A percentile compares a stretch with the other conserved stretches of the same genome.
phyloP scores from a whole-genome alignment of 2,888 invertebrate species.

The Tachina grossa region DNA sequence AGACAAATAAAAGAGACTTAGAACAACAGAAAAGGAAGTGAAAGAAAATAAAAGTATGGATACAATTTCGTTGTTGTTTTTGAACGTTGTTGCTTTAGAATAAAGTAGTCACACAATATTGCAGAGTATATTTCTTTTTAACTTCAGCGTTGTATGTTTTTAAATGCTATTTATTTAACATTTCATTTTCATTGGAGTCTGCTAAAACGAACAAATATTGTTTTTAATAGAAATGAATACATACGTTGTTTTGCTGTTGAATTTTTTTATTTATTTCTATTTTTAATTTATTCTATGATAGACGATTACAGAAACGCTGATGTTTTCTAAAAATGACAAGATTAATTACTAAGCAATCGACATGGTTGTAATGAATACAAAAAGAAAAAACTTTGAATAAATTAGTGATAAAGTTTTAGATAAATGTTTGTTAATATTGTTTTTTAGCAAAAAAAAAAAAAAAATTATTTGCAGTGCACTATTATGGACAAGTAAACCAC shows the following conservation, averaged over 20 bases:
- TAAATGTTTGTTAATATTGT: background rate
- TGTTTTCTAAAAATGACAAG: constrained; percentile 46
- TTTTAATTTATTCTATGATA: background rate
- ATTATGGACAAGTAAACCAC: too few species aligned
- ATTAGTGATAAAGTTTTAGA: constrained; percentile 1
- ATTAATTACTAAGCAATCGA: constrained; percentile 66
- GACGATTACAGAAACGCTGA: background rate
- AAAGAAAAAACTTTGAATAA: constrained; percentile 12
- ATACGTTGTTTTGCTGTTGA: background rate
- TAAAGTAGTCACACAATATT: background rate
- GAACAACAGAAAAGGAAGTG: constrained; percentile 12
- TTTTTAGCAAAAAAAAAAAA: too few species aligned
- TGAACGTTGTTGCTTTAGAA: constrained; percentile 28
- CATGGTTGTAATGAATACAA: constrained; percentile 7
- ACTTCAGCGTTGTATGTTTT: constrained; percentile 23
- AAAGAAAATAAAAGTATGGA: constrained; percentile 35
- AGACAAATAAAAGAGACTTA: background rate
- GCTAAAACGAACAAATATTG: constrained; percentile 44
- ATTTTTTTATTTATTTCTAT: background rate
- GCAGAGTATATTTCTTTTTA: background rate
- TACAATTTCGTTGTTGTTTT: constrained; percentile 5
- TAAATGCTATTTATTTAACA: constrained; percentile 63
- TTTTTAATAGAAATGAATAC: constrained; percentile 19
- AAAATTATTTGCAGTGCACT: background rate
- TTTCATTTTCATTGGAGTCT: constrained; percentile 63